phyloP scores from a whole-genome alignment of 2,113 vertebrate genomes.

The Coregonus clupeaformis region DNA sequence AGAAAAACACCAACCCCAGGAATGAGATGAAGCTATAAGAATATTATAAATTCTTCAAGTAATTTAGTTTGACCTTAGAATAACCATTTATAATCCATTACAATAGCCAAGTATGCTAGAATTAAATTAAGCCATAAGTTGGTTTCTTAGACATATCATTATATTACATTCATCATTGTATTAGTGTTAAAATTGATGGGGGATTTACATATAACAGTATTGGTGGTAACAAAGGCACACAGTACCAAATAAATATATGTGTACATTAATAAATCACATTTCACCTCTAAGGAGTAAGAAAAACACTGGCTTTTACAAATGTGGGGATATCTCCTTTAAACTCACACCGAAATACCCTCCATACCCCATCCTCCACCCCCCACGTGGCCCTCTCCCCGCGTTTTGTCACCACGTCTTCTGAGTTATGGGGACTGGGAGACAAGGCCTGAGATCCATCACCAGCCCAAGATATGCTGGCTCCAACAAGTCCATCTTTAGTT shows the following conservation, averaged over 20 bases:
- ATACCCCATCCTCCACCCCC: background rate
- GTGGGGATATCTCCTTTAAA: conserved; percentile 45
- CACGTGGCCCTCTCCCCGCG: conserved; percentile 28
- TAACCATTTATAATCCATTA: conserved; percentile 34
- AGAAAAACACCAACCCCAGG: conserved; percentile 23
- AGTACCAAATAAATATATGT: background rate
- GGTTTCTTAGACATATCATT: background rate
- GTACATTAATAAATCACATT: background rate
- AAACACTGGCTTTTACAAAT: background rate
- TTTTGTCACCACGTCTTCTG: conserved; percentile 68
- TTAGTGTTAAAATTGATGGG: background rate
- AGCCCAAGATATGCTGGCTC: conserved; percentile 64
- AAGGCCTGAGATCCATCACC: conserved; percentile 56
- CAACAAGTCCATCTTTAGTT: conserved; percentile 68
- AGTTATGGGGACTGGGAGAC: conserved; percentile 70
- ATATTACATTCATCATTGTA: background rate
- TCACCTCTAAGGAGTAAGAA: background rate
- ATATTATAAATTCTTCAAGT: conserved; percentile 13
- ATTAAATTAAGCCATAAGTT: background rate
- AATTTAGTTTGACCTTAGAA: conserved; percentile 15
- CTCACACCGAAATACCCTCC: conserved; percentile 38
- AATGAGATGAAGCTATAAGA: conserved; percentile 19
- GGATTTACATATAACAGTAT: background rate
- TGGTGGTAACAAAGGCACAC: background rate
- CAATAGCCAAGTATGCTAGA: conserved; percentile 7